Evolutionary conservation across 1,140 invertebrate species (phyloP).

Genomic region (Ptiloglossa arizonensis): DNA sequence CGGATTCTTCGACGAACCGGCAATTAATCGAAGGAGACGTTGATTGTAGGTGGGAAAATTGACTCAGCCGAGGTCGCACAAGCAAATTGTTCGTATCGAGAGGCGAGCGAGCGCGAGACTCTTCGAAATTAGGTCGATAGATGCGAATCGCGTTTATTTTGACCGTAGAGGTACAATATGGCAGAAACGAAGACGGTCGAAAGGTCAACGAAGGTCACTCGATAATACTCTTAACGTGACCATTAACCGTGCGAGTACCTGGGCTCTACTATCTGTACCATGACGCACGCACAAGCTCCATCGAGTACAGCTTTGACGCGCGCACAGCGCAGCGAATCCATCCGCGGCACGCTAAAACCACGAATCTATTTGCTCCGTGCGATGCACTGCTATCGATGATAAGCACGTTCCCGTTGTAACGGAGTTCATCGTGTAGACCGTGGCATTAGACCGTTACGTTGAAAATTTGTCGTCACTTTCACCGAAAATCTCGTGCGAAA

Average conservation of each 20-base stretch:
- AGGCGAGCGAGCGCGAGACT: not conserved
- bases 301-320: not conserved
- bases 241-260: slow-evolving; percentile 49
- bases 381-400: slow-evolving; percentile 1
- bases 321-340: not conserved
- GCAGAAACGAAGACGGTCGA: slow-evolving; percentile 31
- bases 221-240: slow-evolving; percentile 52
- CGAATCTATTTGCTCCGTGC: not conserved
- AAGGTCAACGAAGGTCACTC: slow-evolving; percentile 41
- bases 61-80: not conserved
- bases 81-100: slow-evolving; percentile 12
- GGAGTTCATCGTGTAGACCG: not conserved
- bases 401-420: not conserved
- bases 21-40: too few relatives aligned
- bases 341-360: not conserved
- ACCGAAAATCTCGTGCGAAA: too few relatives aligned
- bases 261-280: not conserved
- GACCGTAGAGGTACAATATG: not conserved
- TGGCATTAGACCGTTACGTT: too few relatives aligned
- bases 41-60: not conserved
- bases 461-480: too few relatives aligned
- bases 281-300: not conserved
- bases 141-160: slow-evolving; percentile 24
- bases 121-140: slow-evolving; percentile 8
- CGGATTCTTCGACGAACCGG: not conserved